phyloP scores from a whole-genome alignment of 2,797 vertebrate species.

The Kryptopterus vitreolus region DNA sequence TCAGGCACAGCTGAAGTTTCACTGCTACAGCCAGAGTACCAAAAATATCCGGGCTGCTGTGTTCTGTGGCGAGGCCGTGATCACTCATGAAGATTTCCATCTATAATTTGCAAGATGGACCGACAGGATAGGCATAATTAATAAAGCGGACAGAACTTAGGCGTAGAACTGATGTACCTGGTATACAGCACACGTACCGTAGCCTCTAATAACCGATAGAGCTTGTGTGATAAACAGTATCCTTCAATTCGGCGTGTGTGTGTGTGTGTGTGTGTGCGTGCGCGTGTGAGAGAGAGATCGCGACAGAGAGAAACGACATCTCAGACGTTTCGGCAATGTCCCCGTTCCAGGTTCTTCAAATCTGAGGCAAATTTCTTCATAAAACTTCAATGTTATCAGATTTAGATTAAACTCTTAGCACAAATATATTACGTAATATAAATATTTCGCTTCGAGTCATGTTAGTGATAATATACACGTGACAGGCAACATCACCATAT shows the following conservation, averaged over 20 bases:
- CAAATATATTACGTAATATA: neutral
- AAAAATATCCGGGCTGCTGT: neutral
- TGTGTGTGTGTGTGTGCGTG: neutral
- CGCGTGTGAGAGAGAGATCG: neutral
- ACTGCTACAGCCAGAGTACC: neutral
- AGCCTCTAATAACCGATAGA: neutral
- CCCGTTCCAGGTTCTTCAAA: neutral
- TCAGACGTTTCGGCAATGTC: neutral
- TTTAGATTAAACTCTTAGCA: neutral
- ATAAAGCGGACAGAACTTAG: neutral
- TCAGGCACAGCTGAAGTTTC: neutral
- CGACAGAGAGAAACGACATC: neutral
- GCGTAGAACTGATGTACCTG: neutral
- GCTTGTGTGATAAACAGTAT: neutral
- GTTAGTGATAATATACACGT: slow-evolving; percentile 4
- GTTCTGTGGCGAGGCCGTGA: neutral
- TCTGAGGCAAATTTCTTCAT: neutral
- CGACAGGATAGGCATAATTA: neutral
- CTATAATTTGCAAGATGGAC: neutral
- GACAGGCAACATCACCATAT: slow-evolving; percentile 17
- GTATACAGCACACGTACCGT: neutral
- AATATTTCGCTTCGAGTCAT: slow-evolving; percentile 1
- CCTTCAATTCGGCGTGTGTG: neutral
- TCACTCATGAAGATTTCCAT: neutral
- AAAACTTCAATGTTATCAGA: neutral